Conservation (phyloP, 2,888 invertebrate genomes). For the Ennomos quercinarius region DNA sequence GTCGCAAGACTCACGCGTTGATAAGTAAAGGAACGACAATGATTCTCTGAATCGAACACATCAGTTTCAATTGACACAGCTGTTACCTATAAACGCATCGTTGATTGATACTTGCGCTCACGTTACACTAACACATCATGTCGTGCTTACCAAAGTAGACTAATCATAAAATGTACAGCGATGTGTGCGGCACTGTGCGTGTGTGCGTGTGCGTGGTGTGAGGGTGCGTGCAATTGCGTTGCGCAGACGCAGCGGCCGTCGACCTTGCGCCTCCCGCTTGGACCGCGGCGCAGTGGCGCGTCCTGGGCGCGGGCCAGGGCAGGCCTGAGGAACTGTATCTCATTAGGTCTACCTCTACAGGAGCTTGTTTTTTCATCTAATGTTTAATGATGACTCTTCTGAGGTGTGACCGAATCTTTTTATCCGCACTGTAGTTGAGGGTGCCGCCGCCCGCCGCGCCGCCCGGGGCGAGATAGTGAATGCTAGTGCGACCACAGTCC, state of each 20-base stretch:
- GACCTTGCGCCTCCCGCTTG: slow-evolving; percentile 51
- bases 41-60: slow-evolving; percentile 3
- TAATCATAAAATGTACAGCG: not conserved
- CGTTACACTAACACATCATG: slow-evolving; percentile 9
- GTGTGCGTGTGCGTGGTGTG: not conserved
- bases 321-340: not conserved
- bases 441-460: too few relatives aligned
- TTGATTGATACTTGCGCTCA: slow-evolving; percentile 25
- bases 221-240: slow-evolving; percentile 18
- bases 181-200: not conserved
- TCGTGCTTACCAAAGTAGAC: not conserved
- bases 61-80: not conserved
- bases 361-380: too few relatives aligned
- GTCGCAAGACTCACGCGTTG: too few relatives aligned
- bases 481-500: too few relatives aligned
- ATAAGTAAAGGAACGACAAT: not conserved
- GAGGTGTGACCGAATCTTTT: too few relatives aligned
- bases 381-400: too few relatives aligned
- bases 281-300: too few relatives aligned
- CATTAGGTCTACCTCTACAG: not conserved
- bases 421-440: too few relatives aligned
- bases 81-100: slow-evolving; percentile 23
- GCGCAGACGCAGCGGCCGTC: slow-evolving; percentile 54
- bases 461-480: too few relatives aligned
- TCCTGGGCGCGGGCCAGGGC: not conserved